Percentiles rank a stretch among this genome's conserved stretches.
These are phyloP conservation scores for Hippolais icterina DNA, from an alignment of 2,113 vertebrate genomes.

Conservation along the genomic window DNA sequence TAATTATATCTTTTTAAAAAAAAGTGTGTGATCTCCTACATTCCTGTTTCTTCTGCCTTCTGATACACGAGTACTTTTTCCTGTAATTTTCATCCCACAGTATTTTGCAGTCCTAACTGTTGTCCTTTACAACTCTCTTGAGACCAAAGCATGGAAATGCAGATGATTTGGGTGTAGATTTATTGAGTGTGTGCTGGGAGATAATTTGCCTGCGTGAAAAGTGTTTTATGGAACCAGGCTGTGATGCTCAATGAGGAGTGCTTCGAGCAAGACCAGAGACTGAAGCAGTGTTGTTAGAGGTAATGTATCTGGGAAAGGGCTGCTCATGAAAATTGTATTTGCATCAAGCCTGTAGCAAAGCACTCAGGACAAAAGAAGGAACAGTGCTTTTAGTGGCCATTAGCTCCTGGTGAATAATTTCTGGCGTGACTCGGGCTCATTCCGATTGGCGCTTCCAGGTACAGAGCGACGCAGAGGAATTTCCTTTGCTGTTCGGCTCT, in stretches of 20 bases:
- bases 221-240: neutral
- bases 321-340: neutral
- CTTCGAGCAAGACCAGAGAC: neutral
- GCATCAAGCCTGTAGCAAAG: neutral
- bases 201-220: constrained; percentile 1
- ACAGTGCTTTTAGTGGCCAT: neutral
- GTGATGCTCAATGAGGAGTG: neutral
- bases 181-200: neutral
- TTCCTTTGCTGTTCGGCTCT: neutral
- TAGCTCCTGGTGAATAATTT: neutral
- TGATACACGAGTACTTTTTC: neutral
- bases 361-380: neutral
- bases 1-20: neutral
- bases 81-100: neutral
- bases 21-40: neutral
- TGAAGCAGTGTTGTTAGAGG: neutral
- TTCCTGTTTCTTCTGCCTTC: neutral
- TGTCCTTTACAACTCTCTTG: neutral
- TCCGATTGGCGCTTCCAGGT: neutral
- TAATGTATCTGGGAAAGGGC: neutral
- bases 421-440: neutral
- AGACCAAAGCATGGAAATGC: neutral
- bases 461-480: neutral
- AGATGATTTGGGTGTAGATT: neutral
- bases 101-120: neutral